phyloP scores from a whole-genome alignment of 2,113 vertebrate species.

The Nerophis ophidion region DNA sequence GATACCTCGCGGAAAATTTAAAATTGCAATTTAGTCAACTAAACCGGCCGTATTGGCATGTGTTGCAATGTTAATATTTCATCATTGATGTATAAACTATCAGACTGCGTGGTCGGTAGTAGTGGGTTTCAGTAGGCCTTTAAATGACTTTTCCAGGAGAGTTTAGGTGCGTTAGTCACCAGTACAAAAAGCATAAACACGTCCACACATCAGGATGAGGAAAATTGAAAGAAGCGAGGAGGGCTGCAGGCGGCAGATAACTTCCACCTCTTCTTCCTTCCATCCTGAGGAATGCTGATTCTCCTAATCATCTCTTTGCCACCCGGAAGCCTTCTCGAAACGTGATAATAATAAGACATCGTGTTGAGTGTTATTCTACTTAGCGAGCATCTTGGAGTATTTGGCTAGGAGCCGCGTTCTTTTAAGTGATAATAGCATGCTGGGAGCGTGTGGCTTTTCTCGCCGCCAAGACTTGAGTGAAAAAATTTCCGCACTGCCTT shows the following conservation, averaged over 20 bases:
- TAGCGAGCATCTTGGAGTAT: constrained; percentile 29
- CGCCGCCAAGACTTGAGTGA: constrained; percentile 56
- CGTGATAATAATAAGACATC: constrained; percentile 22
- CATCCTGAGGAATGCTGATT: constrained; percentile 43
- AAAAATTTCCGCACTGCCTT: constrained; percentile 50
- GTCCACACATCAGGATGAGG: constrained; percentile 13
- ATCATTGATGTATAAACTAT: no score
- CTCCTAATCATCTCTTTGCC: constrained; percentile 27
- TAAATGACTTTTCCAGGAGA: no score
- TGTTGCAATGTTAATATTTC: no score
- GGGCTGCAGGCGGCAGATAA: constrained; percentile 50
- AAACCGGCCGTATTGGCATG: no score
- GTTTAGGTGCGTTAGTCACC: no score
- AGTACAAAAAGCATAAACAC: no score
- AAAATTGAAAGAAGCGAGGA: constrained; percentile 34
- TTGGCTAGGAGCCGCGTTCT: constrained; percentile 40
- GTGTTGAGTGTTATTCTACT: constrained; percentile 34
- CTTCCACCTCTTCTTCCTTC: constrained; percentile 25
- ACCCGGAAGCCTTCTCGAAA: background rate
- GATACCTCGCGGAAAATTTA: no score
- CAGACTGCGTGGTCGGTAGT: no score
- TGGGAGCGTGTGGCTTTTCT: constrained; percentile 40
- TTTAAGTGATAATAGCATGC: constrained; percentile 58
- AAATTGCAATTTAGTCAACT: no score
- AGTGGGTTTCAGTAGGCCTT: no score